Base-by-base conservation (phyloP, 1,140 invertebrate species). In the Drosophila nikananu region DNA sequence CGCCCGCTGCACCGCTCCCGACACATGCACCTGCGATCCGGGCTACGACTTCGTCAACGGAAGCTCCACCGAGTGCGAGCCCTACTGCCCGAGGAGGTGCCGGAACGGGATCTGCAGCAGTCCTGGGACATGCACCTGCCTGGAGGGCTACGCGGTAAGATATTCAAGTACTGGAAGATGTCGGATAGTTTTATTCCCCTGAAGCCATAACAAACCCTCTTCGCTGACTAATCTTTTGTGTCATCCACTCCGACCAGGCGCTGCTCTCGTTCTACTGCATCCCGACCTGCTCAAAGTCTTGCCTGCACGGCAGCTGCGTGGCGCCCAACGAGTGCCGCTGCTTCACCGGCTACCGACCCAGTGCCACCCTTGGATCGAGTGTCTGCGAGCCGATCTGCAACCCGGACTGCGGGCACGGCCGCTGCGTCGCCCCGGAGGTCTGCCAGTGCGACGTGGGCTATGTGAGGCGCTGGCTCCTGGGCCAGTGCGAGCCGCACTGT, bases 21-120 rank as follows among this genome's bases (percentile, higher is more conserved):
- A 95, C 9, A 92, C 91, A 1, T 96, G 95, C 84, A 91, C 91
- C 19, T 96, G 95, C 70, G 94, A 94, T 68, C 91, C 94, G 17
- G 95, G 95, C 12, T 95, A 95, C 61, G 93, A 94, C 10, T 94
- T 93, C 17, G 59, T 63, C 6, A 91, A 91, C 27, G 89, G 80
- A 52, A 89, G 77, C 52, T 32, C 32, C 58, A 89, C 77, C 5
- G 93, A 91, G 8, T 93, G 92, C 21, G 84, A 92, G 30, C 89
- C 91, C 1, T 62, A 49, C 25, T 93, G 92, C 44, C 51, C 76
- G 9, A 55, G 63, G 19, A 61, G 94, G 1, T 92, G 92, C 54
- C 65, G 70, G 8, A 94, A 94, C 37, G 94, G 94, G 0, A 87
- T 94, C 6, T 95, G 94, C 70, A 92, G 94, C 15, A 93, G 92